Percentiles rank a stretch among this genome's conserved stretches.
phyloP scores from a whole-genome alignment of 2,113 vertebrate genomes.

The Myrmophylax atrothorax region DNA sequence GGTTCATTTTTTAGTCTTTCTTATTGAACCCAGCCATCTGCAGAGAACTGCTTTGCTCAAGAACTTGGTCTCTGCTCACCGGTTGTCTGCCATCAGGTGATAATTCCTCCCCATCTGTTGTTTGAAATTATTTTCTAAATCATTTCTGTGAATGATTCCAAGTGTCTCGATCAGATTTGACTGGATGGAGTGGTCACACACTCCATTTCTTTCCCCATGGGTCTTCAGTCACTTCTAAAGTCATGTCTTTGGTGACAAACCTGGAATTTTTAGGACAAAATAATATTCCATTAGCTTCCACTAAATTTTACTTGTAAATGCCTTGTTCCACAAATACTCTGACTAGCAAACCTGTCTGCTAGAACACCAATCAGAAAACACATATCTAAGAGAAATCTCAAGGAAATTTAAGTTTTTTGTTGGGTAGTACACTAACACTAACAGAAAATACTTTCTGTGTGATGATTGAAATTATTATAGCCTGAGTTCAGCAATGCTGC shows the following conservation, averaged over 20 bases:
- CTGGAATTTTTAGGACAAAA: not conserved
- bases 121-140: conserved; percentile 34
- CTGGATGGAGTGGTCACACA: not conserved
- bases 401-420: conserved; percentile 3
- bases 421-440: not conserved
- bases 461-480: not conserved
- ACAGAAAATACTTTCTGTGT: not conserved
- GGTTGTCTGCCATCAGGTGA: conserved; percentile 6
- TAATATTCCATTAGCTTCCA: not conserved
- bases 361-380: not conserved
- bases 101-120: conserved; percentile 34
- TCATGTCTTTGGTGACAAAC: not conserved
- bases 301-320: not conserved
- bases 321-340: not conserved
- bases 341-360: not conserved
- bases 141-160: not conserved
- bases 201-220: not conserved
- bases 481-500: not conserved
- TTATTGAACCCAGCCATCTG: not conserved
- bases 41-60: conserved; percentile 3
- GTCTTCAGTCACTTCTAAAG: not conserved
- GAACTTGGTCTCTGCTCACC: not conserved
- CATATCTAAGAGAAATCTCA: not conserved
- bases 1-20: conserved; percentile 3
- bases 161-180: not conserved